These are phyloP conservation scores for Felis catus DNA, from an alignment of 2,113 vertebrate genomes.

Conservation along the genomic window F.catus_Fca126_mat1.0 CM031412.1:76236501-76237000, in stretches of 20 bases:
- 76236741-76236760: not conserved
- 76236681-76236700: not conserved
- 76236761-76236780: not conserved
- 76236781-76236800: not conserved
- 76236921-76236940: rapidly evolving
- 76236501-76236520: not conserved
- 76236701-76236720: not conserved
- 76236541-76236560: rapidly evolving
- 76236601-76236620: not conserved
- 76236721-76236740: not conserved
- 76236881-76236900: not conserved
- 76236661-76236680: not conserved
- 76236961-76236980: no score
- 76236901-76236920: rapidly evolving
- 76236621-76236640: not conserved
- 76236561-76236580: not conserved
- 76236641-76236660: not conserved
- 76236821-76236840: not conserved
- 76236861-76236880: rapidly evolving
- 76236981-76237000: not conserved
- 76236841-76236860: not conserved
- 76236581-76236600: not conserved
- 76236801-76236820: not conserved
- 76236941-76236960: rapidly evolving
- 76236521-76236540: not conserved